A percentile compares a stretch with the other conserved stretches of the same genome.
These are phyloP conservation scores for Colossoma macropomum DNA, from an alignment of 2,113 vertebrate species.

Conservation along the genomic window DNA sequence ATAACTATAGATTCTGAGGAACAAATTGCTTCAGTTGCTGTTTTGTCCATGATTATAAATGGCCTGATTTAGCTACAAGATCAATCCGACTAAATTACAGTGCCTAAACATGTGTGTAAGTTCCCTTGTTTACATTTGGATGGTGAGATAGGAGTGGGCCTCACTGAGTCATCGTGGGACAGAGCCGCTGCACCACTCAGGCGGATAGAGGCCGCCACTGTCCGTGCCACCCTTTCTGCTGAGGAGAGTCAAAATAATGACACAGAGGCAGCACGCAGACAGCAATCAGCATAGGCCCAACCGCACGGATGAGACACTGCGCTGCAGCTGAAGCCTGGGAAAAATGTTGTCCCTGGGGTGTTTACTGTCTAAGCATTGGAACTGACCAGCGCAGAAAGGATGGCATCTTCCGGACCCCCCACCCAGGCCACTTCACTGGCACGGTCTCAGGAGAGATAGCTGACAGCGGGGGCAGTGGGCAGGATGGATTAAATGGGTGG, in stretches of 20 bases:
- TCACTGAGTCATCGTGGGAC: conserved; percentile 19
- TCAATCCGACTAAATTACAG: conserved; percentile 45
- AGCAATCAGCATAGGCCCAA: conserved; percentile 44
- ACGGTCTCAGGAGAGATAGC: conserved; percentile 32
- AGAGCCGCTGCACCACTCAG: background rate
- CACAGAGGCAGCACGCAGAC: conserved; percentile 40
- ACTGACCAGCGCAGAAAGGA: conserved; percentile 3
- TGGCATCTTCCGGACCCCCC: conserved; percentile 2
- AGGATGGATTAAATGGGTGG: background rate
- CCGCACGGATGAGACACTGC: conserved; percentile 14
- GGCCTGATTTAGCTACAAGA: conserved; percentile 12
- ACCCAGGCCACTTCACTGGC: conserved; percentile 4
- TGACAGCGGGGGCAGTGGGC: background rate
- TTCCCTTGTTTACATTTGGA: conserved; percentile 39
- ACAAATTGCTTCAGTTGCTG: background rate
- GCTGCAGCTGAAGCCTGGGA: background rate
- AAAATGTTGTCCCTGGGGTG: conserved; percentile 5
- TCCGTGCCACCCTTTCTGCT: conserved; percentile 25
- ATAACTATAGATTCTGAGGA: too few species aligned
- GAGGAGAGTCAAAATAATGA: conserved; percentile 46
- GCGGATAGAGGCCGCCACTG: background rate
- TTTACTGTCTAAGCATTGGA: conserved; percentile 37
- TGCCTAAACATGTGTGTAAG: conserved; percentile 20
- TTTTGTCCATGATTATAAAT: conserved; percentile 16
- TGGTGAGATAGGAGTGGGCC: conserved; percentile 13